Evolutionary conservation across 2,797 vertebrate species (phyloP).

Genomic region (Mallotus villosus): DNA sequence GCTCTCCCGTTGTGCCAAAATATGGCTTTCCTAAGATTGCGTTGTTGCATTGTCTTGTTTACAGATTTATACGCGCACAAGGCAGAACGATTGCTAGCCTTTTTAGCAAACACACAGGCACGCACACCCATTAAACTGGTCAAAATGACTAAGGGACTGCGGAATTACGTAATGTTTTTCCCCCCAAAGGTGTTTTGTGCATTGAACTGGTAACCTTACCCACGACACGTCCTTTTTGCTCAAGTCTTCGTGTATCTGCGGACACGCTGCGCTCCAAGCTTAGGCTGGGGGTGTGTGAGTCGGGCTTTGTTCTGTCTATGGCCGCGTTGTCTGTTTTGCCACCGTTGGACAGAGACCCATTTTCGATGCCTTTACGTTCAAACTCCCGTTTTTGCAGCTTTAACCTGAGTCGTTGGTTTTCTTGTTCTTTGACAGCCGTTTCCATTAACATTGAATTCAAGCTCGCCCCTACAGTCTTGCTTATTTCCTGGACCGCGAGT

Average conservation of each 20-base stretch:
- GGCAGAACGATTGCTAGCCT: too few species aligned
- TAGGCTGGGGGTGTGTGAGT: constrained; percentile 51
- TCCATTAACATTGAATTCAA: constrained; percentile 77
- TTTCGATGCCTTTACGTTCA: constrained; percentile 21
- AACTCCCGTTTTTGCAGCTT: constrained; percentile 62
- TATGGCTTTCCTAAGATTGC: not conserved
- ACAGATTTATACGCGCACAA: not conserved
- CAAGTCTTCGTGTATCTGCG: constrained; percentile 67
- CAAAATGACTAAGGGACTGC: not conserved
- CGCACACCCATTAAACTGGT: not conserved
- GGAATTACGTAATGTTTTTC: not conserved
- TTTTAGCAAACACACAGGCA: too few species aligned
- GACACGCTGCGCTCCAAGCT: constrained; percentile 41
- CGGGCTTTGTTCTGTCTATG: constrained; percentile 57
- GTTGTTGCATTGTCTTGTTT: constrained; percentile 24
- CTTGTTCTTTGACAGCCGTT: constrained; percentile 74
- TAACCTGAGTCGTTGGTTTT: constrained; percentile 68
- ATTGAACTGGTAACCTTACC: constrained; percentile 59
- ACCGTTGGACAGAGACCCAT: constrained; percentile 29
- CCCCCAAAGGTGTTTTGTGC: not conserved
- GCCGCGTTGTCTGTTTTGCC: constrained; percentile 44
- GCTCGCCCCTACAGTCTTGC: constrained; percentile 72
- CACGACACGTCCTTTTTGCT: constrained; percentile 73
- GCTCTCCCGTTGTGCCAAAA: not conserved
- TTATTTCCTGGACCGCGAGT: constrained; percentile 80